These are phyloP conservation scores for Ischnus inquisitorius DNA, from an alignment of 2,888 invertebrate species.

Conservation along the genomic window DNA sequence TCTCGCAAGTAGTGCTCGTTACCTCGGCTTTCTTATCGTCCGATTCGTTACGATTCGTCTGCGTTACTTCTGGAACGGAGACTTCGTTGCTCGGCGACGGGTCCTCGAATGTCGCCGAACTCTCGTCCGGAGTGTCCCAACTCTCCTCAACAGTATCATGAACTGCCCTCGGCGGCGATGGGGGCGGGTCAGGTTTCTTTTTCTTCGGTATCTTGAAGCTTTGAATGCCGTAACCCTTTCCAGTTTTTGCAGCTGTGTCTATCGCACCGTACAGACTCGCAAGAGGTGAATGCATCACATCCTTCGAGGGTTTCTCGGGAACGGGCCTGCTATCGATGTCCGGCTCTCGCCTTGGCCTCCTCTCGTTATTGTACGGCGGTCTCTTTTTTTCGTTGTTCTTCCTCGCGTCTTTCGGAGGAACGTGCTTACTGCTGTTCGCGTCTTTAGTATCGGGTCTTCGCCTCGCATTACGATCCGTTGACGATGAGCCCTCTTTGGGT, in stretches of 20 bases:
- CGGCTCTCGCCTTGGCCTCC: constrained; percentile 68
- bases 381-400: constrained; percentile 58
- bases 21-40: constrained; percentile 74
- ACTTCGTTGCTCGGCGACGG: background rate
- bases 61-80: background rate
- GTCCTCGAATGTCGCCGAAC: constrained; percentile 34
- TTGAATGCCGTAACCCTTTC: constrained; percentile 86
- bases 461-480: constrained; percentile 75
- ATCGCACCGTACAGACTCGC: constrained; percentile 86
- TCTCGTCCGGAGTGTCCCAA: constrained; percentile 66
- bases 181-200: constrained; percentile 79
- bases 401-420: constrained; percentile 50
- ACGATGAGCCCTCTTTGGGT: constrained; percentile 47
- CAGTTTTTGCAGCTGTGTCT: constrained; percentile 83
- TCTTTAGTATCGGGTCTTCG: constrained; percentile 71
- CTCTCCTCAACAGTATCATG: constrained; percentile 63
- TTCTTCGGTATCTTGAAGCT: constrained; percentile 87
- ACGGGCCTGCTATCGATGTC: constrained; percentile 70
- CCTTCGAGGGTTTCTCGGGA: constrained; percentile 73
- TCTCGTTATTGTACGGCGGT: constrained; percentile 51
- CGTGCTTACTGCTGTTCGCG: constrained; percentile 32
- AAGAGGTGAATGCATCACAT: constrained; percentile 85
- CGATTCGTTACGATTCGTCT: constrained; percentile 52
- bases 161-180: constrained; percentile 71
- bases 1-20: constrained; percentile 75